phyloP scores from a whole-genome alignment of 2,113 vertebrate genomes.

The Oxyruncus cristatus region DNA sequence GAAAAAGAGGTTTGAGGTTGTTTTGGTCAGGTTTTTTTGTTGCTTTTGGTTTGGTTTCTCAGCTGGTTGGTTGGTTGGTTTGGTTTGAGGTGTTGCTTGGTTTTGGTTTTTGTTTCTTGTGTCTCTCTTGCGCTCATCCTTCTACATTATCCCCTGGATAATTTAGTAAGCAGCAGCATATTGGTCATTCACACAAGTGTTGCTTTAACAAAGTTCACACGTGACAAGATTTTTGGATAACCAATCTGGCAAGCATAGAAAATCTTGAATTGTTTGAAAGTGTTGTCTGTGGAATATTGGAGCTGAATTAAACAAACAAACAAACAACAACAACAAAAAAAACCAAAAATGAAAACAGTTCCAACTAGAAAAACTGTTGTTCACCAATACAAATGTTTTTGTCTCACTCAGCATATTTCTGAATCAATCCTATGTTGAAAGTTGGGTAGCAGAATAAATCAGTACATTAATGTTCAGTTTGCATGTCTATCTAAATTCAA shows the following conservation, averaged over 20 bases:
- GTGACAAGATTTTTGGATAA: background rate
- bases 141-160: background rate
- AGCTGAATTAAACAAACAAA: background rate
- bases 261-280: background rate
- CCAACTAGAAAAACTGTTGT: background rate
- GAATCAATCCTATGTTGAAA: background rate
- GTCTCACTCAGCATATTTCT: background rate
- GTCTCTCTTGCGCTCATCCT: background rate
- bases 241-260: background rate
- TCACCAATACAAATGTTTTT: background rate
- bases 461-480: background rate
- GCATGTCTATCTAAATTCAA: background rate
- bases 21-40: too few relatives aligned
- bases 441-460: background rate
- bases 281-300: background rate
- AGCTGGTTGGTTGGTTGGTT: background rate
- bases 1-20: background rate
- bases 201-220: too few relatives aligned
- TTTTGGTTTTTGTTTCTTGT: background rate
- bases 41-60: too few relatives aligned
- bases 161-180: background rate
- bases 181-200: background rate
- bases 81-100: background rate
- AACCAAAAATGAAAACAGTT: background rate
- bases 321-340: background rate